These are phyloP conservation scores for Drosophila pallidifrons DNA, from an alignment of 1,140 invertebrate genomes.

Conservation along the genomic window DNA sequence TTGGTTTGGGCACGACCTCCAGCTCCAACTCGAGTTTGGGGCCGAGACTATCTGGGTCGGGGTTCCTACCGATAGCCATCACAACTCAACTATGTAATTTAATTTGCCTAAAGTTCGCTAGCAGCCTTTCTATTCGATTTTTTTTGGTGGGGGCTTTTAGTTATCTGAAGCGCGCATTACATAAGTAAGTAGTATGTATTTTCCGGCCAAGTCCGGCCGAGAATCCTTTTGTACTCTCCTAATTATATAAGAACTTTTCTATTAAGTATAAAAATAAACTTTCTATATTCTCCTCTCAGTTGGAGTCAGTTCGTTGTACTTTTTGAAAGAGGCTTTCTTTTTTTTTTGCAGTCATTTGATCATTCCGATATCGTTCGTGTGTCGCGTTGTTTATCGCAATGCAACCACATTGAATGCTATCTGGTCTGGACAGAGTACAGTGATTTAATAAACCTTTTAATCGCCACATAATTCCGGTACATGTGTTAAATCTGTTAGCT, in stretches of 20 bases:
- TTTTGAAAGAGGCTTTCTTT: background rate
- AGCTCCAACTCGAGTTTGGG: too few species aligned
- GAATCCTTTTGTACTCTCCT: constrained; percentile 61
- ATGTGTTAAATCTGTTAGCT: constrained; percentile 75
- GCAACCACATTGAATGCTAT: background rate
- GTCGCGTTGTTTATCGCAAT: background rate
- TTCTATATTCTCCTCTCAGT: background rate
- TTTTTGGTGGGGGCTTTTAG: background rate
- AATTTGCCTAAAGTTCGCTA: constrained; percentile 78
- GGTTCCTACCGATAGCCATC: constrained; percentile 20
- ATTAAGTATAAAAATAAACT: constrained; percentile 24
- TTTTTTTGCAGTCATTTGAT: constrained; percentile 4
- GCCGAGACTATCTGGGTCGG: background rate
- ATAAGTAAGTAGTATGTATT: constrained; percentile 29
- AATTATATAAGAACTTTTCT: constrained; percentile 67
- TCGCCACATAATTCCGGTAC: constrained; percentile 58
- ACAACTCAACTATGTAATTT: constrained; percentile 77
- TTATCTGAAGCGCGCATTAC: constrained; percentile 24
- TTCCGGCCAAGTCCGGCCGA: constrained; percentile 45
- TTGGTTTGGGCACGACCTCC: constrained; percentile 39
- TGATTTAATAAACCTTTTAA: constrained; percentile 34
- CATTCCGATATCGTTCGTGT: background rate
- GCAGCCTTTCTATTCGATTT: constrained; percentile 41
- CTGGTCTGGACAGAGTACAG: constrained; percentile 4
- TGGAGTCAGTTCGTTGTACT: too few species aligned